Conservation (phyloP, 2,888 invertebrate genomes). For the Agrenia bidenticulata region DNA sequence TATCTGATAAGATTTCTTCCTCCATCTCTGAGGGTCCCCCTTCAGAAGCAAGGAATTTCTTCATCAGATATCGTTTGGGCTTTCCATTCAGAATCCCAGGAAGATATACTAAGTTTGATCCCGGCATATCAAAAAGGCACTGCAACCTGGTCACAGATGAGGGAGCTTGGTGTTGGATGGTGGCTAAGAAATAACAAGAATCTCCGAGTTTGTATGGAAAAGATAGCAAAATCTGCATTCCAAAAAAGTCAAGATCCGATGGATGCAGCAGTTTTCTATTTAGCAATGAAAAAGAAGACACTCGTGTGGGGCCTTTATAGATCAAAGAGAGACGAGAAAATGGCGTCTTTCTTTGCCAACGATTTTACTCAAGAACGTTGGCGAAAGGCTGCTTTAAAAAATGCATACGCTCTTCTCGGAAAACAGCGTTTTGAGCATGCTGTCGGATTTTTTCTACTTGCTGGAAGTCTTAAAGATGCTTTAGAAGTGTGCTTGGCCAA, state of each 20-base stretch:
- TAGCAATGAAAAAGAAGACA: constrained; percentile 97
- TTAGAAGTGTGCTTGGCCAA: constrained; percentile 90
- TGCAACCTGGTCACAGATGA: constrained; percentile 84
- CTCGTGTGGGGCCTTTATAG: constrained; percentile 93
- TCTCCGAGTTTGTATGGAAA: constrained; percentile 82
- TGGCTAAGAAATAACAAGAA: constrained; percentile 86
- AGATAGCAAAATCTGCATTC: constrained; percentile 57
- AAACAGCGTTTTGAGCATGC: constrained; percentile 97
- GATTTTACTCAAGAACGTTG: constrained; percentile 91
- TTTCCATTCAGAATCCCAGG: constrained; percentile 97
- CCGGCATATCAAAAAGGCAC: constrained; percentile 84
- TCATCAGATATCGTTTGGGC: constrained; percentile 97
- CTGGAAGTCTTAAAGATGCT: constrained; percentile 91
- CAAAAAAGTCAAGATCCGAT: constrained; percentile 70
- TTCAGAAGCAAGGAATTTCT: constrained; percentile 83
- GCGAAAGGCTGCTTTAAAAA: constrained; percentile 96
- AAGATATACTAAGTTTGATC: constrained; percentile 84
- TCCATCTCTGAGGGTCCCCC: constrained; percentile 77
- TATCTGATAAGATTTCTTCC: constrained; percentile 92
- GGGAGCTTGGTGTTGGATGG: constrained; percentile 95
- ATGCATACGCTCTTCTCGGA: constrained; percentile 93
- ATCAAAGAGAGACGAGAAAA: constrained; percentile 81
- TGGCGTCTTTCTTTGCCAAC: constrained; percentile 93
- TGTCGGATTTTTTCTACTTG: constrained; percentile 95
- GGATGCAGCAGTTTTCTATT: constrained; percentile 94